phyloP scores from a whole-genome alignment of 1,140 invertebrate species.

The Sarcophaga peregrina region DNA sequence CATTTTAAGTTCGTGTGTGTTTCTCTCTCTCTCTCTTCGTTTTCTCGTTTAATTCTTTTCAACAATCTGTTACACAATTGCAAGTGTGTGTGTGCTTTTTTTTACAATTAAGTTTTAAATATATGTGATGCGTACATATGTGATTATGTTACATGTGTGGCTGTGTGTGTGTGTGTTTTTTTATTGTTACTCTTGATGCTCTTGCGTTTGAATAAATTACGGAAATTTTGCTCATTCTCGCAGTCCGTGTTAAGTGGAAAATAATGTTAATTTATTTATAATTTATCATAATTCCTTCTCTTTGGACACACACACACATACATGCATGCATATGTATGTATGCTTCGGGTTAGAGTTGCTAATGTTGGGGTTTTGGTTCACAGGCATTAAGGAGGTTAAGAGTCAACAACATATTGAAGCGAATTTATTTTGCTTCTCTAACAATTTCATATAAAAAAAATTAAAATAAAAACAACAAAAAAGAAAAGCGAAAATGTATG shows the following conservation, averaged over 20 bases:
- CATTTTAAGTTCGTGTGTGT: constrained; percentile 17
- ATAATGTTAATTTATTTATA: constrained; percentile 36
- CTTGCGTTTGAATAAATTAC: constrained; percentile 29
- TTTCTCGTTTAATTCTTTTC: constrained; percentile 1
- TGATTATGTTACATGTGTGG: not conserved
- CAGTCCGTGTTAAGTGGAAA: constrained; percentile 28
- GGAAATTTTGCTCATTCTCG: not conserved
- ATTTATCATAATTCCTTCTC: constrained; percentile 12
- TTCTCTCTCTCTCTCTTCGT: not conserved
- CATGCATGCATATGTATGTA: too few species aligned
- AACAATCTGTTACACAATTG: constrained; percentile 41
- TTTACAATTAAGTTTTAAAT: not conserved
- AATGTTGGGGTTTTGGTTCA: too few species aligned
- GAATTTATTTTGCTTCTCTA: not conserved
- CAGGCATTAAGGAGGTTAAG: not conserved
- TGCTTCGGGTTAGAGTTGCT: too few species aligned
- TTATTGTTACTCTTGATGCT: not conserved
- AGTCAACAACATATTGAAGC: not conserved
- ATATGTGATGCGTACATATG: not conserved
- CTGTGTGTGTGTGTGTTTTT: constrained; percentile 18
- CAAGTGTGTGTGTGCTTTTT: not conserved
- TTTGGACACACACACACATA: not conserved
- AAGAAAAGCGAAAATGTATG: too few species aligned
- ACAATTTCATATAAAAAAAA: too few species aligned
- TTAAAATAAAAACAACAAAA: too few species aligned